phyloP scores from a whole-genome alignment of 2,797 vertebrate species.

The Lagorchestes hirsutus region DNA sequence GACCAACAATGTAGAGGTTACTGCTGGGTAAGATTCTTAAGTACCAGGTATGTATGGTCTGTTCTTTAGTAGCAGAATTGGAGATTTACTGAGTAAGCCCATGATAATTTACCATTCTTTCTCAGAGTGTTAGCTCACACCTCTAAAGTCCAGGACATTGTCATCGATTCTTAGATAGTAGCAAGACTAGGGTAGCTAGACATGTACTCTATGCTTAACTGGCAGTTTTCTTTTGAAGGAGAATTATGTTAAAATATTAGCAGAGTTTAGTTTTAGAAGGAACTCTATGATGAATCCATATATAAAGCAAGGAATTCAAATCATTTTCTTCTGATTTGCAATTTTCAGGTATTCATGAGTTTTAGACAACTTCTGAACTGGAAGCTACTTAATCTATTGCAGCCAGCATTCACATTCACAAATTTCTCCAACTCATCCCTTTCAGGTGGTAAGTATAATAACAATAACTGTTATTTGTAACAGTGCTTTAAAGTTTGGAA shows the following conservation, averaged over 20 bases:
- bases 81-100: not conserved
- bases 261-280: not conserved
- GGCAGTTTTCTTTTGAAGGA: not conserved
- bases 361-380: no score
- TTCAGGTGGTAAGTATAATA: no score
- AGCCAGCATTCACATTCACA: no score
- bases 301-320: not conserved
- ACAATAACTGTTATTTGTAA: no score
- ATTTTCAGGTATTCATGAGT: not conserved
- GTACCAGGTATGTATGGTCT: not conserved
- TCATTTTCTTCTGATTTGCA: not conserved
- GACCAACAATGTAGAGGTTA: not conserved
- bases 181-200: not conserved
- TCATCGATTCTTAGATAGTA: not conserved
- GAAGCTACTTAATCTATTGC: no score
- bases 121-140: not conserved
- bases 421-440: no score
- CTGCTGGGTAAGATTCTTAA: not conserved
- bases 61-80: not conserved
- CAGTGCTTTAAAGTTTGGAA: no score
- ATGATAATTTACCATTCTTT: not conserved
- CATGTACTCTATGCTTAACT: not conserved
- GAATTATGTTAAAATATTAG: not conserved
- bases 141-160: not conserved
- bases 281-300: not conserved